These are phyloP conservation scores for Geotrupes spiniger DNA, from an alignment of 2,888 invertebrate species.

Conservation along the genomic window DNA sequence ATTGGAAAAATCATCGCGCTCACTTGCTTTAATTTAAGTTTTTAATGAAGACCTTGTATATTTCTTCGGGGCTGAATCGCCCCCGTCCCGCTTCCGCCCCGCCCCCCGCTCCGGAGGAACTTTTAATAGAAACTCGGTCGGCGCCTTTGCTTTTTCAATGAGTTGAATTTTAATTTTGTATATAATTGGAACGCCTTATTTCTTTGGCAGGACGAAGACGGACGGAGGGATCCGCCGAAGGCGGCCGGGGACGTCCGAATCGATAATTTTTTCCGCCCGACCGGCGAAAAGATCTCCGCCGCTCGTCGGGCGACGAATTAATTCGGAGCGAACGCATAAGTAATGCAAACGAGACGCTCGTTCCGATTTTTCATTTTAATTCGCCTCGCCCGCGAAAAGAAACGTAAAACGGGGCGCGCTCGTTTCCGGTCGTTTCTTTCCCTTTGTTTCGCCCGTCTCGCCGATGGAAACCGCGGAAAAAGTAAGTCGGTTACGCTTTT, in stretches of 20 bases:
- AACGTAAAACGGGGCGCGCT: not conserved
- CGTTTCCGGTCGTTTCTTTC: no score
- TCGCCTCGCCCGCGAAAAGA: not conserved
- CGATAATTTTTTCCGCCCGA: slow-evolving; percentile 1
- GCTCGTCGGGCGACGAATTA: not conserved
- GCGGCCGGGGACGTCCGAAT: slow-evolving; percentile 2
- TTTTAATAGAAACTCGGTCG: slow-evolving; percentile 50
- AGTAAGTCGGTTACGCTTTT: no score
- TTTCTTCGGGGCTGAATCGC: slow-evolving; percentile 24
- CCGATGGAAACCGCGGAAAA: no score
- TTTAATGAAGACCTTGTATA: slow-evolving; percentile 47
- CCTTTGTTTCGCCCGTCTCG: no score
- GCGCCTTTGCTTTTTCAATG: slow-evolving; percentile 50
- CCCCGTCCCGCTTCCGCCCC: not conserved
- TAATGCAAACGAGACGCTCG: slow-evolving; percentile 2
- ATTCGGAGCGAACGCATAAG: slow-evolving; percentile 1
- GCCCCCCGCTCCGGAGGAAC: slow-evolving; percentile 45
- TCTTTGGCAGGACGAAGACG: slow-evolving; percentile 25
- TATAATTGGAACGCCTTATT: slow-evolving; percentile 50
- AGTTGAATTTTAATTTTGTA: slow-evolving; percentile 52
- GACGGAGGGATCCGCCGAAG: slow-evolving; percentile 1
- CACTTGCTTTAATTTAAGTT: slow-evolving; percentile 49
- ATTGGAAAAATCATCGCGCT: slow-evolving; percentile 41
- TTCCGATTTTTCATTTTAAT: not conserved
- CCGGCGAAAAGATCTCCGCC: not conserved